Conservation (phyloP, 2,888 invertebrate genomes). For the Himalopsyche anomala region DNA sequence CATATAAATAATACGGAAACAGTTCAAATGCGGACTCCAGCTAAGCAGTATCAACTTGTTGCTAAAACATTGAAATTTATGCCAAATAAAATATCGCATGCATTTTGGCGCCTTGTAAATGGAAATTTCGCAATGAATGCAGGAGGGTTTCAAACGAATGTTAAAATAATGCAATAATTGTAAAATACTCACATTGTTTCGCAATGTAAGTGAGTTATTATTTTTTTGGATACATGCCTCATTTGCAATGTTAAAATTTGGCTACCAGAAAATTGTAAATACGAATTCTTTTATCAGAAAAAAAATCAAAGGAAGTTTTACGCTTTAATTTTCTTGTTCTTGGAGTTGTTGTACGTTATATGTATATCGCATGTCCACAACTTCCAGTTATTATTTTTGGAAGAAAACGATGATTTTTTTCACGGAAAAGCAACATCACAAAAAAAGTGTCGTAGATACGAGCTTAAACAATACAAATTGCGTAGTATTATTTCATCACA, state of each 20-base stretch:
- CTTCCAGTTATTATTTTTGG: too few relatives aligned
- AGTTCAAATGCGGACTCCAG: conserved; percentile 51
- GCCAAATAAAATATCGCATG: conserved; percentile 64
- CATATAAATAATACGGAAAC: conserved; percentile 58
- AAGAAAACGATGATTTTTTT: too few relatives aligned
- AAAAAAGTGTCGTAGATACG: too few relatives aligned
- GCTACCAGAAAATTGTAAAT: background rate
- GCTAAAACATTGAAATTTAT: conserved; percentile 62
- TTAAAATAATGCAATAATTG: conserved; percentile 41
- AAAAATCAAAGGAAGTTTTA: too few relatives aligned
- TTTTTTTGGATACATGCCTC: background rate
- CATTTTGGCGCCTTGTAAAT: conserved; percentile 63
- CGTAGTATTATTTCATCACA: too few relatives aligned
- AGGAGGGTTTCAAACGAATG: conserved; percentile 33
- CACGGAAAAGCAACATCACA: too few relatives aligned
- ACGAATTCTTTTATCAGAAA: too few relatives aligned
- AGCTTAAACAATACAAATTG: too few relatives aligned
- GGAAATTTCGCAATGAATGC: conserved; percentile 54
- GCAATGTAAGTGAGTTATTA: conserved; percentile 16
- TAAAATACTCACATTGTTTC: conserved; percentile 27
- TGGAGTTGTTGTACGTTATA: too few relatives aligned
- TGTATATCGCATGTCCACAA: too few relatives aligned
- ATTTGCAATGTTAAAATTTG: conserved; percentile 9
- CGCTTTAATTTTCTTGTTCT: too few relatives aligned
- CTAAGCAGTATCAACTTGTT: conserved; percentile 59